phyloP scores from a whole-genome alignment of 2,113 vertebrate genomes.

The Megaleporinus macrocephalus region DNA sequence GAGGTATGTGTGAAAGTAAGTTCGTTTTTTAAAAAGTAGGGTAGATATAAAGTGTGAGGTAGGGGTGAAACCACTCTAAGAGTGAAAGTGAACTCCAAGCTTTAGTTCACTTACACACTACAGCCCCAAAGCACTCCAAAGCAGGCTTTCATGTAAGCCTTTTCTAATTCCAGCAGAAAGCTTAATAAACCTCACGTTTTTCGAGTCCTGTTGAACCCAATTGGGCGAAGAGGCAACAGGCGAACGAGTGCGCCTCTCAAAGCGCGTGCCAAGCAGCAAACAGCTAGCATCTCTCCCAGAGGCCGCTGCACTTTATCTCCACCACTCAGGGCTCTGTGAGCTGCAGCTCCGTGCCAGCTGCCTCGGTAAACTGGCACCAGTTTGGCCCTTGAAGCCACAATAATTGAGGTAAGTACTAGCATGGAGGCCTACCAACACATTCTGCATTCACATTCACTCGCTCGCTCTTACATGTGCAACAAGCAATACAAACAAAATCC shows the following conservation, averaged over 20 bases:
- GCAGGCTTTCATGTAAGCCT: neutral
- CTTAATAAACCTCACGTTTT: neutral
- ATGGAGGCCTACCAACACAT: constrained; percentile 19
- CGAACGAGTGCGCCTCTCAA: constrained; percentile 1
- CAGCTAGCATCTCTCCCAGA: constrained; percentile 33
- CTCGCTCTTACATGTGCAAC: neutral
- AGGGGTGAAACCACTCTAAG: too few relatives aligned
- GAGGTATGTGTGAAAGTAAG: too few relatives aligned
- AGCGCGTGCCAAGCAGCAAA: neutral
- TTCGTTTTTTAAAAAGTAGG: too few relatives aligned
- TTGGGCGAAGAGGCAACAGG: constrained; percentile 17
- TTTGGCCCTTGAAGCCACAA: constrained; percentile 32
- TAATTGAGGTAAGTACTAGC: constrained; percentile 19
- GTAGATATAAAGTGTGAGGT: too few relatives aligned
- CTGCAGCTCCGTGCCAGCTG: constrained; percentile 22
- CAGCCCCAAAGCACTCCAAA: neutral
- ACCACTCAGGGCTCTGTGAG: constrained; percentile 26
- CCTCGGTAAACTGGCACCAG: constrained; percentile 3
- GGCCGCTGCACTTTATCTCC: constrained; percentile 40
- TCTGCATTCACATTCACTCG: constrained; percentile 24
- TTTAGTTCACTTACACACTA: neutral
- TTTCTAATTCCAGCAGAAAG: neutral
- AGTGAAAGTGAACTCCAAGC: neutral
- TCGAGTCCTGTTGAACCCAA: constrained; percentile 1
- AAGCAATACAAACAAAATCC: neutral